Conservation (phyloP, 1,140 invertebrate species). For the Tetramorium parvispinum region DNA sequence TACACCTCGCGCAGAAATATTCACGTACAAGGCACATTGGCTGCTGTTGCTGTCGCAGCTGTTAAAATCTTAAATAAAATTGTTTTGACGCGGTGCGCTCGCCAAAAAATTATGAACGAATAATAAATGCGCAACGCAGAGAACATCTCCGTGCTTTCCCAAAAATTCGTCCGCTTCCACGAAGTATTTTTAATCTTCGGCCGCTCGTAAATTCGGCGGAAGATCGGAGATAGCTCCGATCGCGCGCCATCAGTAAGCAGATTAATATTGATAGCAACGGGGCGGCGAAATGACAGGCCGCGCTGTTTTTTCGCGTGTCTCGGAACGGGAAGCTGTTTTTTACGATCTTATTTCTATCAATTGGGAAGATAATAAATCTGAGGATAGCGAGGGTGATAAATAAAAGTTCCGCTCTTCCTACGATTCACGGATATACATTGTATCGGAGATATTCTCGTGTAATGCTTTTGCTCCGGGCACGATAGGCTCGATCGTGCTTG, state of each 20-base stretch:
- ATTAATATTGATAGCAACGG: slow-evolving; percentile 56
- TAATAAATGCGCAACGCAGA: not conserved
- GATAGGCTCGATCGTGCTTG: not conserved
- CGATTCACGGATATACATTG: not conserved
- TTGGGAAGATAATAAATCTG: not conserved
- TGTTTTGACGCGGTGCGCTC: not conserved
- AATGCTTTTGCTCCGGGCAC: not conserved
- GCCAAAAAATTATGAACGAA: slow-evolving; percentile 12
- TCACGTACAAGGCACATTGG: not conserved
- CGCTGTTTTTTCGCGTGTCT: not conserved
- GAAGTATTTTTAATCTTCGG: slow-evolving; percentile 44
- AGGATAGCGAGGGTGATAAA: not conserved
- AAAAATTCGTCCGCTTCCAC: slow-evolving; percentile 1
- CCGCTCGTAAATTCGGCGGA: slow-evolving; percentile 33
- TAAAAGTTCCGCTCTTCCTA: not conserved
- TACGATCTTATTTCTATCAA: not conserved
- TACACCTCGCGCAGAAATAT: not conserved
- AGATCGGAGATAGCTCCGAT: slow-evolving; percentile 1
- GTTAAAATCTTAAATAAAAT: not conserved
- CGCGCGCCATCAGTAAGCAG: not conserved
- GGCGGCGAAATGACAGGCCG: slow-evolving; percentile 42
- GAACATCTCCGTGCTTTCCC: not conserved
- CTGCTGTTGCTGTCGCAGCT: not conserved
- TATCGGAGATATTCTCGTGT: not conserved
- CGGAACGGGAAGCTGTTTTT: not conserved